Evolutionary conservation across 2,888 invertebrate genomes (phyloP), one percentile per base, ranked within the genome.

Genomic region (Pecten maximus): DNA sequence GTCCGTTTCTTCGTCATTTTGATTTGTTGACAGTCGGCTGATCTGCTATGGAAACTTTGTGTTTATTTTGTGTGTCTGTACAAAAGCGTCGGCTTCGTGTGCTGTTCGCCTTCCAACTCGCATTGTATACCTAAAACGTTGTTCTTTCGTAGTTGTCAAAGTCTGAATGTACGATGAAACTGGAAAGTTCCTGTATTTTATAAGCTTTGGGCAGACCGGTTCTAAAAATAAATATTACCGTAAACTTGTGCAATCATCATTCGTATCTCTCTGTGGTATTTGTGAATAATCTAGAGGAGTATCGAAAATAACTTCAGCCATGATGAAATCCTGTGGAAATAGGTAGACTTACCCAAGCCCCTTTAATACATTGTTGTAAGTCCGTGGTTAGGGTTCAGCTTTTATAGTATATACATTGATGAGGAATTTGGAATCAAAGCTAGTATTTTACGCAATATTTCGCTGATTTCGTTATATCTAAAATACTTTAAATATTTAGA

Each of bases 141-240:
- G 74, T 74, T 74, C 35, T 23, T 74, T 28, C 12, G 74, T 74
- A 35, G 74, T 35, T 74, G 74, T 35, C 74, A 74, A 74, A 28
- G 74, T 74, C 74, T 15, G 74, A 54, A 19, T 54, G 50, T 23
- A 54, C 16, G 35, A 74, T 35, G 8, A 12, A 3, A 74, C 74
- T 74, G 74, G 74, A 74, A 74, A 74, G 28, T 74, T 74, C 74
- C 74, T 74, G 35, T n/a, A n/a, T n/a, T n/a, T n/a, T 74, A 74
- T 35, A 74, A 2, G n/a, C 28, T 10, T 35, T 74, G 3, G 74
- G 0, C 15, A 10, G 28, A 15, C 74, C 74, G 74, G 28, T 74
- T 28, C 74, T 74, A 74, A 74, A 74, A 74, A 74, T 74, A 74
- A 28, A 74, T 74, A 74, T 74, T 74, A 74, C 74, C 35, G 74